Evolutionary conservation across 2,797 vertebrate genomes (phyloP).

Genomic region (Uromys caudimaculatus): DNA sequence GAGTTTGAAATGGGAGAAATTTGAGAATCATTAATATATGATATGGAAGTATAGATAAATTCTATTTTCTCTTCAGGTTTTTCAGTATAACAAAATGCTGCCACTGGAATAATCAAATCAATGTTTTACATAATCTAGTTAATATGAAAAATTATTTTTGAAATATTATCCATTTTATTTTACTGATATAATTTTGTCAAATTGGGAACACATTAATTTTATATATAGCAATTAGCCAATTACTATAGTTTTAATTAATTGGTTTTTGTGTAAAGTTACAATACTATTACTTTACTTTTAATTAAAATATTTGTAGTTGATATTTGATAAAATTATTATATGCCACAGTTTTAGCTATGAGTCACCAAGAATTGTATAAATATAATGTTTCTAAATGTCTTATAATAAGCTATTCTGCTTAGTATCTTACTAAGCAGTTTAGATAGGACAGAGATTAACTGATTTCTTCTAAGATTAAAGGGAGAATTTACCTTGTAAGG

Average conservation of each 20-base stretch:
- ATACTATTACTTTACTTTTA: slow-evolving; percentile 15
- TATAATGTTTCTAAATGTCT: background rate
- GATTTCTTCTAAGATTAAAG: slow-evolving; percentile 56
- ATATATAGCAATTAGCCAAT: background rate
- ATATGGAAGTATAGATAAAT: background rate
- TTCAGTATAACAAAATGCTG: background rate
- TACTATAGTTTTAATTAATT: background rate
- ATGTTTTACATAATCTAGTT: background rate
- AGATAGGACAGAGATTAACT: slow-evolving; percentile 52
- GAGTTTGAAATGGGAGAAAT: background rate
- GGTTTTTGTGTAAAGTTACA: background rate
- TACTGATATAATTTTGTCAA: slow-evolving; percentile 25
- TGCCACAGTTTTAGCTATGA: background rate
- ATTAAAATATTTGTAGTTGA: slow-evolving; percentile 16
- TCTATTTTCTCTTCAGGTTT: background rate
- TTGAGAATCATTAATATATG: background rate
- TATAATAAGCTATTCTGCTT: background rate
- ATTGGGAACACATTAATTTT: background rate
- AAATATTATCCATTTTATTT: background rate
- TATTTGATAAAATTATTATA: background rate
- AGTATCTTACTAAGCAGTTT: slow-evolving; percentile 22
- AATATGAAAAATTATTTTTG: background rate
- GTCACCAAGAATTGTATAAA: background rate
- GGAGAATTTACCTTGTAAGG: slow-evolving; percentile 22
- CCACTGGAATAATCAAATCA: background rate